phyloP scores from a whole-genome alignment of 2,888 invertebrate species.

The Eupithecia tripunctaria region DNA sequence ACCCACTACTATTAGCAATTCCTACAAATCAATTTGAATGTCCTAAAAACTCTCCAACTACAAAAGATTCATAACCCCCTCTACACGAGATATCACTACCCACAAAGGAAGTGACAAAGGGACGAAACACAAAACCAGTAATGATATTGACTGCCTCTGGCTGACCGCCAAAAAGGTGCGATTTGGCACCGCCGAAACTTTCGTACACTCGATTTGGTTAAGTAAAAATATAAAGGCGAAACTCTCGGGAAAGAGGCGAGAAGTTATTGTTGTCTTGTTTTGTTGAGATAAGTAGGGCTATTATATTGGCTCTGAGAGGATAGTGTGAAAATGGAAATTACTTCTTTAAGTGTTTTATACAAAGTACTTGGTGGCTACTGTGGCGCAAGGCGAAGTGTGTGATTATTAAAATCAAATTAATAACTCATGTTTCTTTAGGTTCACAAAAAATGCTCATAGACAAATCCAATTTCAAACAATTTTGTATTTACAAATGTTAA shows the following conservation, averaged over 20 bases:
- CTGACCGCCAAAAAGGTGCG: conserved; percentile 31
- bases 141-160: conserved; percentile 35
- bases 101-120: conserved; percentile 7
- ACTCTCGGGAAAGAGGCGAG: conserved; percentile 15
- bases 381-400: neutral
- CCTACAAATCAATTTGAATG: neutral
- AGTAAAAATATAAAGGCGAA: conserved; percentile 27
- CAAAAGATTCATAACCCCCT: neutral
- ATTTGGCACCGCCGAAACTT: conserved; percentile 28
- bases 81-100: neutral
- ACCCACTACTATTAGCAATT: neutral
- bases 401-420: neutral
- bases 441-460: neutral
- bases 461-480: no score
- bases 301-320: neutral
- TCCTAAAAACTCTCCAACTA: neutral
- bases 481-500: no score
- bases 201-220: conserved; percentile 30
- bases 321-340: neutral
- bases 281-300: conserved; percentile 5
- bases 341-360: neutral
- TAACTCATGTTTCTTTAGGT: neutral
- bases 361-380: neutral
- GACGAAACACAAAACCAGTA: conserved; percentile 14
- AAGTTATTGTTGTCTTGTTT: conserved; percentile 5